phyloP scores from a whole-genome alignment of 1,140 invertebrate species.

The Diabrotica virgifera region DNA sequence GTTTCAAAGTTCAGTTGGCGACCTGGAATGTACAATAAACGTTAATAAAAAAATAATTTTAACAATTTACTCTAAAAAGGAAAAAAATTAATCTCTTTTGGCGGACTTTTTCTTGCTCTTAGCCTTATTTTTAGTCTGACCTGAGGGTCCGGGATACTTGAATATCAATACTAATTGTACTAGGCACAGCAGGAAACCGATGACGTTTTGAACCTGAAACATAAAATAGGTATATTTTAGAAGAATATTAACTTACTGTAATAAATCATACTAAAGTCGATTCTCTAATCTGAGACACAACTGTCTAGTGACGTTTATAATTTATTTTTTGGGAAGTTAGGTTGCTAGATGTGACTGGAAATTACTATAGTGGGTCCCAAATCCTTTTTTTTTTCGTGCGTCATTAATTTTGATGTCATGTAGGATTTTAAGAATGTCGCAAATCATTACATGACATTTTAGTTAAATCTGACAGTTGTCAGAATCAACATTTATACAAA shows the following conservation, averaged over 20 bases:
- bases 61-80: not conserved
- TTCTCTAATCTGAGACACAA: no score
- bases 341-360: no score
- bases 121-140: constrained; percentile 15
- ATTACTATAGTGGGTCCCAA: no score
- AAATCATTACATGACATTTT: no score
- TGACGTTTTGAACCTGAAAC: constrained; percentile 67
- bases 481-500: no score
- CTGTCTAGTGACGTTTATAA: no score
- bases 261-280: not conserved
- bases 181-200: constrained; percentile 58
- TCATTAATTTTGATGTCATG: no score
- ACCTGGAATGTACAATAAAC: constrained; percentile 24
- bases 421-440: no score
- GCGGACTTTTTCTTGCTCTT: constrained; percentile 21
- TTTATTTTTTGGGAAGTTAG: no score
- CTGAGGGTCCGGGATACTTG: constrained; percentile 19
- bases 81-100: constrained; percentile 17
- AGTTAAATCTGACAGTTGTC: no score
- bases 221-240: constrained; percentile 25
- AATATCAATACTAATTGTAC: constrained; percentile 63
- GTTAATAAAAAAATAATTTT: constrained; percentile 10
- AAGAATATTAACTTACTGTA: not conserved
- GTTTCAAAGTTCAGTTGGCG: no score
- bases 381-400: no score